A percentile compares a stretch with the other conserved stretches of the same genome.
Evolutionary conservation across 2,797 vertebrate genomes (phyloP).

Genomic region (Rhynchonycteris naso): DNA sequence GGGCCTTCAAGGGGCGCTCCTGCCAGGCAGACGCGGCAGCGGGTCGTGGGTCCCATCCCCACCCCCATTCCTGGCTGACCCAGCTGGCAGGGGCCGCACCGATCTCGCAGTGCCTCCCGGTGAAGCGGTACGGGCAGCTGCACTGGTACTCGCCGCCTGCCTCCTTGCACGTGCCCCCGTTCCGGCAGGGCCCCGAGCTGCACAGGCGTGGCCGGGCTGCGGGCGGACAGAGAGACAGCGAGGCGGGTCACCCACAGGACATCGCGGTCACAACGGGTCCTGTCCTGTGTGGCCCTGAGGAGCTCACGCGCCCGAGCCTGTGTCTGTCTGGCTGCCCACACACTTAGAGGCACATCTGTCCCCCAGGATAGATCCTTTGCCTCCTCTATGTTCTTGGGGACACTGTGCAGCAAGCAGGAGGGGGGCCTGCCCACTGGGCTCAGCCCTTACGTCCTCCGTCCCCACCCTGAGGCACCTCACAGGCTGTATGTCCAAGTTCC

Average conservation of each 20-base stretch:
- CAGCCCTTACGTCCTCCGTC: fast-evolving
- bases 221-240: neutral
- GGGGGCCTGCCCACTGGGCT: fast-evolving
- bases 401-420: neutral
- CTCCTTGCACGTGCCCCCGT: slow-evolving; percentile 96
- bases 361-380: neutral
- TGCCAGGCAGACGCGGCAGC: neutral
- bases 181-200: slow-evolving; percentile 94
- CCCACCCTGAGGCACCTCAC: neutral
- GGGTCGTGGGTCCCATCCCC: neutral
- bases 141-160: slow-evolving; percentile 92
- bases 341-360: neutral
- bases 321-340: neutral
- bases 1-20: neutral
- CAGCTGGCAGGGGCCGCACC: slow-evolving; percentile 85
- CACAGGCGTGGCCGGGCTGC: slow-evolving; percentile 95
- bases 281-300: neutral
- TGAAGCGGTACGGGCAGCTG: slow-evolving; percentile 96
- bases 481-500: too few species aligned
- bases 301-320: neutral
- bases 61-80: neutral
- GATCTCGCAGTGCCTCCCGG: slow-evolving; percentile 97
- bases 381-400: fast-evolving
- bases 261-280: neutral
- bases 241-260: neutral